Base-by-base conservation (phyloP, 2,797 vertebrate genomes). In the Sternarchorhynchus goeldii region DNA sequence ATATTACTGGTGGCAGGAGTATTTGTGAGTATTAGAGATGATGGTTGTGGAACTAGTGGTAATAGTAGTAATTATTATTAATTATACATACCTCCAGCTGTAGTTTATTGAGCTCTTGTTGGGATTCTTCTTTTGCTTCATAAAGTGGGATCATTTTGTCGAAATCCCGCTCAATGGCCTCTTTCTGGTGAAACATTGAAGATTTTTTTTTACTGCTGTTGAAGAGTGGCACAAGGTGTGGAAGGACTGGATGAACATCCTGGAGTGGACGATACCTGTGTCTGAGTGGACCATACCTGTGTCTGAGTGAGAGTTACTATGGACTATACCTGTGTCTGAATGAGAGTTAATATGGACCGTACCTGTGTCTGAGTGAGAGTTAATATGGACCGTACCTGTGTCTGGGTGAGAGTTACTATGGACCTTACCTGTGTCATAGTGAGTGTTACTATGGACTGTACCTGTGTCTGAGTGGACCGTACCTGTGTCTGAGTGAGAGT, bases 401-500 rank as follows among this genome's bases (percentile, higher is more conserved):
- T 25, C 25, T 25, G 25, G 1, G 25, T 25, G 25, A 79, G 20
- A 36, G 73, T 79, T 41, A 71, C 39, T 74, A 79, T 36, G 71
- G 25, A 25, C 25, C 1, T 0, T 25, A 25, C 25, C 1, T 0
- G 1, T 25, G 25, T 25, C 25, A 1, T 0, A 25, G 1, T 25
- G 25, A 1, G 25, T 1, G 25, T 25, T 25, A 25, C 1, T 25
- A 25, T 25, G 25, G 25, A 25, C 25, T 1, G 25, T 25, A 25
- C 25, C 25, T 18, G 56, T 14, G 16, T n/a, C 1, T 31, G 7
- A 25, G 36, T n/a, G n/a, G n/a, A n/a, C 6, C 39, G 6, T 73
- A 79, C 77, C 71, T 74, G 63, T 55, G 77, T 70, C 21, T 79
- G 64, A 36, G 17, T 10, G 18, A 80, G 21, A 41, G 74, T 80